These are phyloP conservation scores for Pinctada fucata DNA, from an alignment of 2,888 invertebrate species.

Conservation along the genomic window DNA sequence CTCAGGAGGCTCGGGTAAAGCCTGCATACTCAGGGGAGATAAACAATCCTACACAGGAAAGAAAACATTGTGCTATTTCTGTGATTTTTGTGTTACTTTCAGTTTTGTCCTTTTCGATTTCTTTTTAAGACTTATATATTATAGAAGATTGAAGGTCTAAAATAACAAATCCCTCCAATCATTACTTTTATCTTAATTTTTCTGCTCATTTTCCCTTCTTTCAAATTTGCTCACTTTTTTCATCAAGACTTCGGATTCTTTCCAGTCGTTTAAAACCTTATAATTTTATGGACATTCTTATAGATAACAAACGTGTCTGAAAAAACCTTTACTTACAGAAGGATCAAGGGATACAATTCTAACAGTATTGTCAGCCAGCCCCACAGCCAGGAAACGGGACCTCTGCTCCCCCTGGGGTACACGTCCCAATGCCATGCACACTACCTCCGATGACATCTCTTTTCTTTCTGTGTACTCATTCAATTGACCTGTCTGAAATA, in stretches of 20 bases:
- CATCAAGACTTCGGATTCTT: too few relatives aligned
- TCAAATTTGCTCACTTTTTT: too few relatives aligned
- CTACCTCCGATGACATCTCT: conserved; percentile 96
- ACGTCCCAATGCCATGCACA: conserved; percentile 98
- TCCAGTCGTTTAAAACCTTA: too few relatives aligned
- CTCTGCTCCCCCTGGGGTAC: conserved; percentile 96
- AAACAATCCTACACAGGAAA: conserved; percentile 86
- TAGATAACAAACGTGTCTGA: too few relatives aligned
- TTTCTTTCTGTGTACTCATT: conserved; percentile 99
- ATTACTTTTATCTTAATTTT: too few relatives aligned
- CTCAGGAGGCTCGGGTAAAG: conserved; percentile 95
- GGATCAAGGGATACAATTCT: conserved; percentile 98
- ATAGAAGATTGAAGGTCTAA: too few relatives aligned
- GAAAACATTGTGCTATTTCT: neutral
- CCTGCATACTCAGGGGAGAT: conserved; percentile 96
- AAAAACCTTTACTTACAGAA: conserved; percentile 80
- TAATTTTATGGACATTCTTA: too few relatives aligned
- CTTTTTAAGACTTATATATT: too few relatives aligned
- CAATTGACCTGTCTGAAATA: conserved; percentile 91
- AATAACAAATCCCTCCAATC: too few relatives aligned
- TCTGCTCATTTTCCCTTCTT: too few relatives aligned
- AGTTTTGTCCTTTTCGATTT: too few relatives aligned
- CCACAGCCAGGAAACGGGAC: conserved; percentile 96
- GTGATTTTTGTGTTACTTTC: too few relatives aligned
- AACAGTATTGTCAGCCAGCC: conserved; percentile 96